A percentile compares a stretch with the other conserved stretches of the same genome.
These are phyloP conservation scores for Habrosyne pyritoides DNA, from an alignment of 2,888 invertebrate species.

Conservation along the genomic window DNA sequence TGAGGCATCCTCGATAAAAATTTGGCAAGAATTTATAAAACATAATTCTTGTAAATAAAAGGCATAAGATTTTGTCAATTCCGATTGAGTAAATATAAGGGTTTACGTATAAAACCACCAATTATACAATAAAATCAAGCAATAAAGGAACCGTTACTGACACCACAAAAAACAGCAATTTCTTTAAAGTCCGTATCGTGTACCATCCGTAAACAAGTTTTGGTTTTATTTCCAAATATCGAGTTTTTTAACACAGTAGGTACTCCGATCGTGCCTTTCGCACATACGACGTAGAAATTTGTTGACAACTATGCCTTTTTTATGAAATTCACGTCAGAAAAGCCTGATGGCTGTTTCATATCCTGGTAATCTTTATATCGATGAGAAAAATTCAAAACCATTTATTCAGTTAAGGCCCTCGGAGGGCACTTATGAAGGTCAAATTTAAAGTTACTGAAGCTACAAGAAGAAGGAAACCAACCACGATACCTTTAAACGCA, in stretches of 20 bases:
- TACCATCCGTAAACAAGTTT: conserved; percentile 20
- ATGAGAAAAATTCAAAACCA: too few species aligned
- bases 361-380: too few species aligned
- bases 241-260: conserved; percentile 16
- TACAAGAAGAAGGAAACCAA: too few species aligned
- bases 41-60: too few species aligned
- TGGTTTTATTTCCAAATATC: conserved; percentile 13
- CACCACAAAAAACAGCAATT: conserved; percentile 36
- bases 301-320: neutral
- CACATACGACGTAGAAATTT: neutral
- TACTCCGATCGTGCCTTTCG: neutral
- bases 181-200: conserved; percentile 19
- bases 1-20: too few species aligned
- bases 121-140: conserved; percentile 13
- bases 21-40: too few species aligned
- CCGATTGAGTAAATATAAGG: too few species aligned
- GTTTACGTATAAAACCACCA: neutral
- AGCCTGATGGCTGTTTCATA: too few species aligned
- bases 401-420: too few species aligned
- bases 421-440: too few species aligned
- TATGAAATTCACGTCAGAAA: neutral
- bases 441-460: too few species aligned
- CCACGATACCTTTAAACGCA: neutral
- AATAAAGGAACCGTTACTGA: conserved; percentile 29
- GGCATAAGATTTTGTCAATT: too few species aligned